A percentile compares a stretch with the other conserved stretches of the same genome.
Evolutionary conservation across 2,797 vertebrate species (phyloP).

Genomic region (Pipistrellus pipistrellus): DNA sequence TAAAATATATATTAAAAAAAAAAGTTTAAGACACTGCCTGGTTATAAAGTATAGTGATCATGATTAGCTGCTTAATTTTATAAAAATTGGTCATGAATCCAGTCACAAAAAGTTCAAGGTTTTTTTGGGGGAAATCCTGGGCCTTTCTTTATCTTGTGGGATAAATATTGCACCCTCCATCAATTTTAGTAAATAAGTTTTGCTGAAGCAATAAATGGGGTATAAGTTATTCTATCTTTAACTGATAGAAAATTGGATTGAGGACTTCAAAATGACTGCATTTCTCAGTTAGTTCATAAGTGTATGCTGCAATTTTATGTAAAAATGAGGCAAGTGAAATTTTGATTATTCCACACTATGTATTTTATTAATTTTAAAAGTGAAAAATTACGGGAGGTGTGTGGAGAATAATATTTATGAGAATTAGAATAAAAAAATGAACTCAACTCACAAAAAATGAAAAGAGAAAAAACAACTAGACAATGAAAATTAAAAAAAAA

Average conservation of each 20-base stretch:
- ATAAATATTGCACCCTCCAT: background rate
- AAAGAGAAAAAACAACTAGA: background rate
- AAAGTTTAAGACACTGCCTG: background rate
- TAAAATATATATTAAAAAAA: no score
- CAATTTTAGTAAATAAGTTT: constrained; percentile 19
- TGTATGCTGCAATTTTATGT: background rate
- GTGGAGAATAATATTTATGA: background rate
- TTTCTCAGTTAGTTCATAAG: background rate
- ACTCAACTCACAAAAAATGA: background rate
- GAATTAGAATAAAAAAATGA: background rate
- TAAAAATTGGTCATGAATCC: background rate
- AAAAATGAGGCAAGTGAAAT: background rate
- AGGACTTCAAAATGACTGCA: background rate
- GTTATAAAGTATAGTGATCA: background rate
- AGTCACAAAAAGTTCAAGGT: background rate
- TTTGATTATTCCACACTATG: background rate
- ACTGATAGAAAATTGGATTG: background rate
- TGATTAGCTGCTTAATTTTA: background rate
- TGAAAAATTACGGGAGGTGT: background rate
- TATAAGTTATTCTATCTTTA: background rate
- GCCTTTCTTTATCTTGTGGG: background rate
- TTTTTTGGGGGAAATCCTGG: fast-evolving
- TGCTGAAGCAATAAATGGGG: background rate
- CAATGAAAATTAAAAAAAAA: background rate
- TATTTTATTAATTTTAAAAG: constrained; percentile 45